These are phyloP conservation scores for Protonibea diacanthus DNA, from an alignment of 2,797 vertebrate species.

Conservation along the genomic window DNA sequence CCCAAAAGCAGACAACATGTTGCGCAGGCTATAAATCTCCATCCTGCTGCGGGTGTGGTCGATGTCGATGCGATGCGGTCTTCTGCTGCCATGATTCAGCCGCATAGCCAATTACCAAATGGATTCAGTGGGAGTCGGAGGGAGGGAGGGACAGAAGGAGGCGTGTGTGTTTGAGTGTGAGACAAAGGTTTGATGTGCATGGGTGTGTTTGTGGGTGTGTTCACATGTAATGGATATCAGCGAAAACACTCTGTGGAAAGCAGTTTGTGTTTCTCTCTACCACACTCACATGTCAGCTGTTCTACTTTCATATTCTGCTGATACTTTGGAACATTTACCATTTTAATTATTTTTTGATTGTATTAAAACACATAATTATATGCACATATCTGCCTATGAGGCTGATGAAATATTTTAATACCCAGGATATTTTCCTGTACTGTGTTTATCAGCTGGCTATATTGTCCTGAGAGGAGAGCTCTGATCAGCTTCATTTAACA, in stretches of 20 bases:
- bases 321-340: background rate
- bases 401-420: background rate
- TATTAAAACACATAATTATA: background rate
- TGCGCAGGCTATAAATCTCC: slow-evolving; percentile 72
- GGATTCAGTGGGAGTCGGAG: slow-evolving; percentile 59
- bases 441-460: background rate
- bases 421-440: background rate
- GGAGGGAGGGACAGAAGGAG: slow-evolving; percentile 27
- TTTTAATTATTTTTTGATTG: background rate
- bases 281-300: background rate
- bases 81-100: slow-evolving; percentile 50
- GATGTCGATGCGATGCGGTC: slow-evolving; percentile 35
- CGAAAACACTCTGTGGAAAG: slow-evolving; percentile 15
- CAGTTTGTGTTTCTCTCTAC: background rate
- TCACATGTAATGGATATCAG: slow-evolving; percentile 29
- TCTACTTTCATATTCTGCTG: background rate
- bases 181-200: slow-evolving; percentile 42
- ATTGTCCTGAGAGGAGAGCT: slow-evolving; percentile 9
- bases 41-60: slow-evolving; percentile 65
- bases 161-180: slow-evolving; percentile 39
- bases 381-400: background rate
- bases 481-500: slow-evolving; percentile 36
- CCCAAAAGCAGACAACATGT: slow-evolving; percentile 35
- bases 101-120: slow-evolving; percentile 82
- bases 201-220: slow-evolving; percentile 48